Percentiles rank a stretch among this genome's conserved stretches.
phyloP scores from a whole-genome alignment of 1,140 invertebrate species.

The Cecropterus lyciades region DNA sequence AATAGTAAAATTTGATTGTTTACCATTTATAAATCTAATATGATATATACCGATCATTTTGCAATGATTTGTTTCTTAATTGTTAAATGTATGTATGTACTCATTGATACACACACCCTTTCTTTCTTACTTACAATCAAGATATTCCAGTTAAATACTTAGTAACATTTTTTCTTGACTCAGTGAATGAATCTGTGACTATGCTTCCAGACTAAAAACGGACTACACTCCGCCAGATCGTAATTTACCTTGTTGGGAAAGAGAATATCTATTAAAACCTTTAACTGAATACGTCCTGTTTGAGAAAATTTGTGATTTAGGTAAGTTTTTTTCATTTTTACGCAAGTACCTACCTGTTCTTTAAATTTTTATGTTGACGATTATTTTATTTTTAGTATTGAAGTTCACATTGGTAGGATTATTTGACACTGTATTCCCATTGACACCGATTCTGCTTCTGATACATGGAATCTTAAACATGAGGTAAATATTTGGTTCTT shows the following conservation, averaged over 20 bases:
- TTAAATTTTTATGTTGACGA: too few species aligned
- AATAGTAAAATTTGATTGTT: too few species aligned
- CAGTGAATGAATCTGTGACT: too few species aligned
- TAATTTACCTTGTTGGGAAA: constrained; percentile 32
- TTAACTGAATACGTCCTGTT: constrained; percentile 12
- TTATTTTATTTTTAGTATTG: constrained; percentile 2
- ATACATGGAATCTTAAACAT: background rate
- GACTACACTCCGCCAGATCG: background rate
- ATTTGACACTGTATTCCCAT: constrained; percentile 8
- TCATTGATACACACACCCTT: too few species aligned
- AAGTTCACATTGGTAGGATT: background rate
- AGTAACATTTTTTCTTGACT: too few species aligned
- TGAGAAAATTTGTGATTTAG: constrained; percentile 15
- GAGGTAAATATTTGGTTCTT: background rate
- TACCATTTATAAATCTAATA: too few species aligned
- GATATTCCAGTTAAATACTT: too few species aligned
- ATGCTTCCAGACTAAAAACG: constrained; percentile 8
- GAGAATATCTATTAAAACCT: constrained; percentile 20
- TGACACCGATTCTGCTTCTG: background rate
- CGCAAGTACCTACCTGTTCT: too few species aligned
- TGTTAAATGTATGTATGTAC: too few species aligned
- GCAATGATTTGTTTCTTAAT: too few species aligned
- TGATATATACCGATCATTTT: too few species aligned
- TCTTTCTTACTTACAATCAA: too few species aligned
- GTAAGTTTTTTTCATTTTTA: background rate